Evolutionary conservation across 2,797 vertebrate genomes (phyloP).

Genomic region (Avahi laniger): DNA sequence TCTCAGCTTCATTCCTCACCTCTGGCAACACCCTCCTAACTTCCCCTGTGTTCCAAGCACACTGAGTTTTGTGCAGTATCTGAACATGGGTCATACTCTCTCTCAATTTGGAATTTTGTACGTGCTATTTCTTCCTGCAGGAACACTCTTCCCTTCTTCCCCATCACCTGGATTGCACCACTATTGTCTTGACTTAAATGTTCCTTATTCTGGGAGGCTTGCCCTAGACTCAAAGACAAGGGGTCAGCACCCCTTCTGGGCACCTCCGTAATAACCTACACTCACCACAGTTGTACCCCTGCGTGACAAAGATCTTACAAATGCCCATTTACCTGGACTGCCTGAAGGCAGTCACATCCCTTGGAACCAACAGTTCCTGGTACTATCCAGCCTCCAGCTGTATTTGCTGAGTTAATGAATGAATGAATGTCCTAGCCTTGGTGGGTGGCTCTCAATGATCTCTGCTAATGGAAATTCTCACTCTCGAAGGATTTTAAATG

Average conservation of each 20-base stretch:
- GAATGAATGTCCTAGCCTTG: background rate
- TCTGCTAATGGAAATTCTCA: background rate
- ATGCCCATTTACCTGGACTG: background rate
- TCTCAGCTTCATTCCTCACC: background rate
- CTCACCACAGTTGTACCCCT: background rate
- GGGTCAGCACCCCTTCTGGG: too few relatives aligned
- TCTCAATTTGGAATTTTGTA: background rate
- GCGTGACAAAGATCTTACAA: background rate
- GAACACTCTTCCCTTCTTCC: background rate
- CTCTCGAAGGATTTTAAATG: background rate
- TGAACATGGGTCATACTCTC: background rate
- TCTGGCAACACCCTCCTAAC: background rate
- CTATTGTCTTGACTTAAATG: background rate
- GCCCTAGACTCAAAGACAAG: background rate
- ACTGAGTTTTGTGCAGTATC: background rate
- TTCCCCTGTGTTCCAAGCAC: background rate
- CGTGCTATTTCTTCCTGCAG: background rate
- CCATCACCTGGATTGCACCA: background rate
- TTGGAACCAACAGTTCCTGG: background rate
- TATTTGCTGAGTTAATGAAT: background rate
- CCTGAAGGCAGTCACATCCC: background rate
- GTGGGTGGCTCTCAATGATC: background rate
- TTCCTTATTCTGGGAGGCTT: background rate
- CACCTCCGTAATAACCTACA: background rate
- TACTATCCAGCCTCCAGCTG: background rate